These are phyloP conservation scores for Eilema griseolum DNA, from an alignment of 2,888 invertebrate genomes.

Conservation along the genomic window DNA sequence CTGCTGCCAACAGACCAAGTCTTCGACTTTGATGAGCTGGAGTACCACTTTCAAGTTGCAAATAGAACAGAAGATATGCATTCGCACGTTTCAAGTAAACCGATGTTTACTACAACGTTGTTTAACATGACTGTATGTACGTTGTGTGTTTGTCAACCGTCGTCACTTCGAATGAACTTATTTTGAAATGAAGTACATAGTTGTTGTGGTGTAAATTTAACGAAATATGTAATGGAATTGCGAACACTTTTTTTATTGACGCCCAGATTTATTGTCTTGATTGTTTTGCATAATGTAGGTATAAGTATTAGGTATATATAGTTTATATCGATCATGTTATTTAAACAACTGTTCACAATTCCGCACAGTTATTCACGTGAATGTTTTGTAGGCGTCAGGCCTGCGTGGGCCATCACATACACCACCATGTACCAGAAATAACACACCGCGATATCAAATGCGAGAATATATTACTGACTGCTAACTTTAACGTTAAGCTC, in stretches of 20 bases:
- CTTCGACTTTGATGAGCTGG: conserved; percentile 95
- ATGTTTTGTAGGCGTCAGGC: conserved; percentile 60
- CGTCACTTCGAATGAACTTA: conserved; percentile 43
- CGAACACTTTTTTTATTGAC: background rate
- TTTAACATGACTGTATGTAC: conserved; percentile 51
- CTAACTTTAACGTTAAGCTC: conserved; percentile 91
- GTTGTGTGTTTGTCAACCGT: conserved; percentile 48
- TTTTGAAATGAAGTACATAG: background rate
- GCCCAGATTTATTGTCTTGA: background rate
- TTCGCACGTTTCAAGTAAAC: conserved; percentile 95
- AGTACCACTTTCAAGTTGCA: conserved; percentile 90
- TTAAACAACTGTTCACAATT: conserved; percentile 18
- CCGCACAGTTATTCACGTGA: conserved; percentile 55
- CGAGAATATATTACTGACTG: conserved; percentile 91
- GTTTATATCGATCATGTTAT: background rate
- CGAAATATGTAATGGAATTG: background rate
- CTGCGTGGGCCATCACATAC: conserved; percentile 74
- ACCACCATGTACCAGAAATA: conserved; percentile 83
- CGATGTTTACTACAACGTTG: conserved; percentile 36
- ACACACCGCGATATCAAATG: conserved; percentile 94
- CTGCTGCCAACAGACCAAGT: conserved; percentile 97
- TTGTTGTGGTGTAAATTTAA: background rate
- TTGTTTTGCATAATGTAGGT: background rate
- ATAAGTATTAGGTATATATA: background rate
- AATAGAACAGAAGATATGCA: too few species aligned